Evolutionary conservation across 2,113 vertebrate species (phyloP), one percentile per base, ranked within the genome.

Genomic region (Tapirus terrestris): DNA sequence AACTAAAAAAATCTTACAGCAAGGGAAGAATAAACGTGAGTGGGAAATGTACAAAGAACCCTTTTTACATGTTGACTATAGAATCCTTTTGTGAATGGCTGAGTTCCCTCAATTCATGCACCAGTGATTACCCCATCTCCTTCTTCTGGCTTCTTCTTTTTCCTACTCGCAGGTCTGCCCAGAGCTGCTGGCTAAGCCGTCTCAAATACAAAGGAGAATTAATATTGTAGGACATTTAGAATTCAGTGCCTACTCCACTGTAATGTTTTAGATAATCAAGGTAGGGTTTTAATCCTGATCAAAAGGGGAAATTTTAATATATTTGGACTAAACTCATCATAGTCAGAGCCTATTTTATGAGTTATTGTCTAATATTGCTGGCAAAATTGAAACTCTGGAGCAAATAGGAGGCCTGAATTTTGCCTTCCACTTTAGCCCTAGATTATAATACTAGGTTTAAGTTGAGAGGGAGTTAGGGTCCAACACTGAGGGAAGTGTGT

Each of bases 201-300:
- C 73, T 76, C 86, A 60, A 48, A 92, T 80, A 92, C 96, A 97
- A 96, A 98, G 45, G 91, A 45, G 94, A 98, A 97, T 95, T 97
- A 96, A 95, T 83, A 95, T 39, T 31, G 51, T 12, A 83, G 77
- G 65, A 81, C 67, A 94, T 93, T 93, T 87, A 80, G 86, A 79
- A 97, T 97, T 95, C 89, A 79, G 95, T 45, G 77, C 25, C 93
- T 20, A 73, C 48, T 84, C 82, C 39, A 36, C 53, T 77, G 92
- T 63, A 48, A 73, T 94, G 48, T 90, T 93, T 96, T 79, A 83
- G 73, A 75, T 94, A 89, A 93, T 63, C 73, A 81, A 94, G 85
- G 61, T 48, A 79, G 68, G 18, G 29, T 65, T 96, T 97, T 94
- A 89, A 83, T 11, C 43, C 51, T 87, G 36, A 68, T 53, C 12